These are phyloP conservation scores for Blera fallax DNA, from an alignment of 2,888 invertebrate species.

Conservation along the genomic window DNA sequence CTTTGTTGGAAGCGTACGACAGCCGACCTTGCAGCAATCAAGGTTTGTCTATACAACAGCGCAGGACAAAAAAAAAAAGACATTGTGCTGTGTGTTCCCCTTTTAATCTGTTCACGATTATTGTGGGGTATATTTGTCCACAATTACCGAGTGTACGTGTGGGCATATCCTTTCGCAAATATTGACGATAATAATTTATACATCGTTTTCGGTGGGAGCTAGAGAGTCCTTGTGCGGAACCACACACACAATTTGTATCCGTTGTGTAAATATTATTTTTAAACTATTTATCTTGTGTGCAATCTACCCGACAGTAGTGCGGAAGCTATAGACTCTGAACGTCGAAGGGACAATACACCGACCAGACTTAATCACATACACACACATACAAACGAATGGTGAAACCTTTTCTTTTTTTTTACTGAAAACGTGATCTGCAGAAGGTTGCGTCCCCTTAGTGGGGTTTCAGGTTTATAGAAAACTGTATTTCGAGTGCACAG, in stretches of 20 bases:
- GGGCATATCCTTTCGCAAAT: slow-evolving; percentile 54
- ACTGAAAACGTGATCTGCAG: slow-evolving; percentile 44
- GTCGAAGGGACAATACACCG: not conserved
- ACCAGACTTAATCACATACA: not conserved
- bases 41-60: slow-evolving; percentile 29
- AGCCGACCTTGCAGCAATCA: slow-evolving; percentile 56
- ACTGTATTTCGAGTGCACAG: not conserved
- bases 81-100: not conserved
- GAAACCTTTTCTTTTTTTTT: slow-evolving; percentile 25
- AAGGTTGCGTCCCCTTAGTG: not conserved
- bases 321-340: not conserved
- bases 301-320: not conserved
- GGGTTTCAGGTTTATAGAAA: not conserved
- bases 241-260: not conserved
- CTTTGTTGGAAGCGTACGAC: slow-evolving; percentile 43
- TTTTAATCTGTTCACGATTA: slow-evolving; percentile 50
- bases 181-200: slow-evolving; percentile 53
- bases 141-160: slow-evolving; percentile 59
- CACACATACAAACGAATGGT: not conserved
- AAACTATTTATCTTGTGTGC: slow-evolving; percentile 8
- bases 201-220: not conserved
- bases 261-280: slow-evolving; percentile 30
- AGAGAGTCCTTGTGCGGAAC: not conserved
- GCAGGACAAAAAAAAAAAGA: not conserved
- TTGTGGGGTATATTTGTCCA: slow-evolving; percentile 44